Evolutionary conservation across 2,113 vertebrate genomes (phyloP).

Genomic region (Poeciliopsis prolifica): DNA sequence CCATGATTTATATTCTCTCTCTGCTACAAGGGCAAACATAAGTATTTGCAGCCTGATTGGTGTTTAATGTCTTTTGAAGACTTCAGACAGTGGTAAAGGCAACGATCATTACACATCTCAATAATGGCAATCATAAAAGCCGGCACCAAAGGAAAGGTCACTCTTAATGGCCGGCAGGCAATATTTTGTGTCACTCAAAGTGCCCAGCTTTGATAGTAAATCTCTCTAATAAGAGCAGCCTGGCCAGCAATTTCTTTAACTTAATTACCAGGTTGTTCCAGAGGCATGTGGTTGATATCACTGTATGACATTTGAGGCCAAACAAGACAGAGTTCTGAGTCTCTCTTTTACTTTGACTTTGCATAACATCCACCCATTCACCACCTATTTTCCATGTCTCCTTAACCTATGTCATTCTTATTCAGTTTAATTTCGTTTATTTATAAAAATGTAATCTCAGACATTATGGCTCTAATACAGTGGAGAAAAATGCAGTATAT

Average conservation of each 20-base stretch:
- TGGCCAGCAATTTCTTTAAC: conserved; percentile 17
- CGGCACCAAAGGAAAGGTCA: conserved; percentile 49
- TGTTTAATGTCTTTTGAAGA: conserved; percentile 25
- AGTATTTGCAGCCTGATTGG: conserved; percentile 24
- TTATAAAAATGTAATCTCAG: not conserved
- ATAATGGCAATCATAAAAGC: conserved; percentile 54
- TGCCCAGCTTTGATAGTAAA: conserved; percentile 31
- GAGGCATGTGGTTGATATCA: conserved; percentile 3
- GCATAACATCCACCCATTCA: not conserved
- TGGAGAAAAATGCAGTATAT: not conserved
- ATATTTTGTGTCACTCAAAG: conserved; percentile 47
- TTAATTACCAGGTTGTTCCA: conserved; percentile 22
- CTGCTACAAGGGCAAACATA: conserved; percentile 42
- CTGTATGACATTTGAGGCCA: not conserved
- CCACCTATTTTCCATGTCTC: not conserved
- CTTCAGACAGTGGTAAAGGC: conserved; percentile 37
- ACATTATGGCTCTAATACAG: not conserved
- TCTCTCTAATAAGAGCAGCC: conserved; percentile 26
- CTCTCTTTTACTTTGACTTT: not conserved
- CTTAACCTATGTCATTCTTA: not conserved
- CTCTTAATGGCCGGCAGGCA: conserved; percentile 31
- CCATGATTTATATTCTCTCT: conserved; percentile 23
- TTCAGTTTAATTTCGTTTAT: not conserved
- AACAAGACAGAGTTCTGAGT: not conserved
- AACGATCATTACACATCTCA: conserved; percentile 41